phyloP scores from a whole-genome alignment of 1,140 invertebrate genomes.

The Magallana angulata region DNA sequence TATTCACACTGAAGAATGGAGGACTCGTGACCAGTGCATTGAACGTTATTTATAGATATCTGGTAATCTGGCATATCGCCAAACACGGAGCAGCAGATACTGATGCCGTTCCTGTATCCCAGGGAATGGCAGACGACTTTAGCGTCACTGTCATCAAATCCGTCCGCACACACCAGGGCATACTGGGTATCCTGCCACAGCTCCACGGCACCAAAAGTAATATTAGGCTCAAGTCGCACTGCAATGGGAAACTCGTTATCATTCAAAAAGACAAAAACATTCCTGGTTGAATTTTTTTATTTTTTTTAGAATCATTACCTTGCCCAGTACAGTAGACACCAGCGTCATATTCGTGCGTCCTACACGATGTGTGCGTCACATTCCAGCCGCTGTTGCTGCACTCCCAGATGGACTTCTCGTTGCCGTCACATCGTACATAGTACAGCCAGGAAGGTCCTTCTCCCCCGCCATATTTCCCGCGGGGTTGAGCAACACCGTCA shows the following conservation, averaged over 20 bases:
- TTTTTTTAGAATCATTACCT: conserved; percentile 33
- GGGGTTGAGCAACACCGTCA: conserved; percentile 64
- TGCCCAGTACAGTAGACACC: conserved; percentile 65
- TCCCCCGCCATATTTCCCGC: conserved; percentile 60
- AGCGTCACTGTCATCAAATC: conserved; percentile 66
- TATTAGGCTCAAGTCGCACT: conserved; percentile 64
- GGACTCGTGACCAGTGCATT: conserved; percentile 65
- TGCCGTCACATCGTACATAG: conserved; percentile 62
- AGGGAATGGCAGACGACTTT: conserved; percentile 70
- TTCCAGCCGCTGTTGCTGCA: conserved; percentile 70
- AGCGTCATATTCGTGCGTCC: conserved; percentile 69
- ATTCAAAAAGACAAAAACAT: neutral
- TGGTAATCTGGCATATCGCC: conserved; percentile 56
- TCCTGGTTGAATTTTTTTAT: too few species aligned
- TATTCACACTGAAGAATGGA: conserved; percentile 63
- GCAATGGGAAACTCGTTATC: neutral
- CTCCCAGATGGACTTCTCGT: conserved; percentile 66
- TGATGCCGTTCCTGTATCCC: conserved; percentile 68
- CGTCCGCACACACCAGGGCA: conserved; percentile 66
- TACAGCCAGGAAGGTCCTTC: conserved; percentile 53
- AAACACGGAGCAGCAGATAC: conserved; percentile 69
- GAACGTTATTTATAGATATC: conserved; percentile 54
- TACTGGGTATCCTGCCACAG: conserved; percentile 60
- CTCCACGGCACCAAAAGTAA: conserved; percentile 66
- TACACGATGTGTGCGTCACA: conserved; percentile 62